Evolutionary conservation across 2,113 vertebrate genomes (phyloP), one percentile per base, ranked within the genome.

Genomic region (Picathartes gymnocephalus): DNA sequence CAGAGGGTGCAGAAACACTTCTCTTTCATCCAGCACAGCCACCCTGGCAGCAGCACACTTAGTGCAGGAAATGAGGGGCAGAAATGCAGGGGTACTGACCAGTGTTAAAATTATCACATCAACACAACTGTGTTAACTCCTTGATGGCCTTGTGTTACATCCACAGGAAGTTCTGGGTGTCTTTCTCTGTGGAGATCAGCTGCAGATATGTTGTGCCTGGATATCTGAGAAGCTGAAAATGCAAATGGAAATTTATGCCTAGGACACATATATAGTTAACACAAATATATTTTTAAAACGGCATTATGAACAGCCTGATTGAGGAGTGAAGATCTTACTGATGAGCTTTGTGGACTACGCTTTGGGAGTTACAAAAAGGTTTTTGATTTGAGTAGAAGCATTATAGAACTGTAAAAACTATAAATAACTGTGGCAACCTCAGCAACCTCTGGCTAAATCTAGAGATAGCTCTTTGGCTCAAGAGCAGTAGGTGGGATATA

Each of bases 121-220:
- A 27, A 1, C 57, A 8, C 0, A 0, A 37, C 5, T 44, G 13
- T n/a, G 40, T 14, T 64, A 56, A 53, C 31, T 74, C 40, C 60
- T n/a, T 40, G 22, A 18, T 23, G 24, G 22, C 23, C 24, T 47
- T 24, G 7, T 28, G 10, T n/a, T 42, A 33, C 4, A 25, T 4
- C 10, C 28, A 25, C 10, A 28, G 21, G 28, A 45, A 39, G 28
- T 82, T 71, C 65, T 77, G 42, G 4, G 2, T 35, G 18, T n/a
- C 14, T 50, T 72, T 70, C 51, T 69, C 40, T n/a, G 8, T 19
- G 17, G 15, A 40, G 20, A n/a, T 61, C 17, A 62, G 16, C 56
- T 84, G 69, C n/a, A 28, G 13, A 5, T 81, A 22, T 11, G 37
- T 89, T 56, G 31, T 57, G 25, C 42, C 48, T 61, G 22, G 56